Evolutionary conservation across 2,113 vertebrate species (phyloP).

Genomic region (Numida meleagris): DNA sequence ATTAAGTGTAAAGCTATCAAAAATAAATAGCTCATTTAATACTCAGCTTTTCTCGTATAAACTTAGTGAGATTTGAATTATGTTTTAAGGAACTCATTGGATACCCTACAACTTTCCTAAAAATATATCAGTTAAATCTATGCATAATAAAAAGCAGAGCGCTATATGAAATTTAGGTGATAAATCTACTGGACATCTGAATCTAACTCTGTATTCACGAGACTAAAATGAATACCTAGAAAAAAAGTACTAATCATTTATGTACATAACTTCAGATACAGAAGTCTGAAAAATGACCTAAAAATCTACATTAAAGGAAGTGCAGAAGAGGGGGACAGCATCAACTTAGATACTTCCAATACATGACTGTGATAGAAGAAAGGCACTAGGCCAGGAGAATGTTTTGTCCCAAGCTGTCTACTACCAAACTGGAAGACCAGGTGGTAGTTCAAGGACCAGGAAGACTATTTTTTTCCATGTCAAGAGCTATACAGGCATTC

Average conservation of each 20-base stretch:
- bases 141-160: neutral
- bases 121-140: neutral
- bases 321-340: neutral
- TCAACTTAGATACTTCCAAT: neutral
- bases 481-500: neutral
- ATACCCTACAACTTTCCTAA: neutral
- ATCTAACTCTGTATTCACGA: neutral
- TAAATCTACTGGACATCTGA: neutral
- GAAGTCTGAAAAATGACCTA: neutral
- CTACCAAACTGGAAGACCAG: neutral
- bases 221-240: neutral
- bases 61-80: slow-evolving; percentile 2
- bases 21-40: neutral
- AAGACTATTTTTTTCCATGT: neutral
- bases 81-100: neutral
- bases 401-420: neutral
- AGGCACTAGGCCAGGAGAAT: neutral
- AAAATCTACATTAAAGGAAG: neutral
- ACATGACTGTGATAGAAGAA: neutral
- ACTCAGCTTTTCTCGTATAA: neutral
- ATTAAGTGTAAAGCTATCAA: slow-evolving; percentile 5
- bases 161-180: slow-evolving; percentile 17
- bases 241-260: neutral
- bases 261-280: neutral
- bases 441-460: neutral